Base-by-base conservation (phyloP, 2,888 invertebrate genomes). In the Rhogogaster chlorosoma region DNA sequence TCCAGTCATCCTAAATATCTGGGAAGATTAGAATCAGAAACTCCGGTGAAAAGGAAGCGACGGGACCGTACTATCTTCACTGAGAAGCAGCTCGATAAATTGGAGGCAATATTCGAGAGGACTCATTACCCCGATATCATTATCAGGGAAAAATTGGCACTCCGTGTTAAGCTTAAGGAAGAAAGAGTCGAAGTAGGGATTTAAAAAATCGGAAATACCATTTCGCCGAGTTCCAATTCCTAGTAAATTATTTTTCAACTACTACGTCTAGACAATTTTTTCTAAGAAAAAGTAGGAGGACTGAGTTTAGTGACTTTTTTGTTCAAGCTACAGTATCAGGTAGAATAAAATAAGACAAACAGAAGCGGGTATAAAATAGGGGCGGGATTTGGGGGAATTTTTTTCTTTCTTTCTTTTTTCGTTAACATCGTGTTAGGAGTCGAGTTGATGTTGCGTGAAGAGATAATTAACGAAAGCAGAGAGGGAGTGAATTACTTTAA, bases 401-500 rank as follows among this genome's bases (percentile, higher is more conserved):
- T 7, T 53, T 49, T 32, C n/a, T 53, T 7, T 53, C 18, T 18
- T 49, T 49, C 9, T 32, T 64, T 64, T 67, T 67, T 67, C 67
- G 32, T 67, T 32, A 32, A 67, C 29, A 32, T 26, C 6, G 67
- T 67, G 32, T 73, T 42, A 73, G 3, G n/a, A 61, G 15, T 61
- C n/a, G 26, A 61, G 61, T 61, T 61, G 42, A 83, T 29, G 67
- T 38, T 26, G 83, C 83, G 83, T 45, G 83, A 67, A 29, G 45
- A 67, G 42, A 70, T 83, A 83, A 83, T 83, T 67, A 45, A n/a
- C 64, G 45, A 45, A 67, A 15, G 83, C 15, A 67, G 70, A 67
- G 45, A 45, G 45, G 45, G 42, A 18, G 18, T 26, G 67, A 67
- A 83, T 83, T 83, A 70, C 45, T 83, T 83, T 83, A 83, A 83